Conservation (phyloP, 2,797 vertebrate genomes). For the Mus spretus region DNA sequence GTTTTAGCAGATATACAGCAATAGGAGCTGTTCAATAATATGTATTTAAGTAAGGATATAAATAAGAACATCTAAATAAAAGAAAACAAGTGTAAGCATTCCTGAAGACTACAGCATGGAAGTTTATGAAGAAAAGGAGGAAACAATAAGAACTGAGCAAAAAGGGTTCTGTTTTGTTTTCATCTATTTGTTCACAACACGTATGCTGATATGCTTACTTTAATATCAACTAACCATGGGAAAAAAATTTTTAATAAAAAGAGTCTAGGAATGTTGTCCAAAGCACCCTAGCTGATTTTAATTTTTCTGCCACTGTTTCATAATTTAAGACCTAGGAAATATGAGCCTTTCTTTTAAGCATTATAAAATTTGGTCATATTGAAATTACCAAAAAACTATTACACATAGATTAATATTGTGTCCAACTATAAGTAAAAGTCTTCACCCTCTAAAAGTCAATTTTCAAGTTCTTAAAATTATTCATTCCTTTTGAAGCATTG, state of each 20-base stretch:
- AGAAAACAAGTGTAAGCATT: neutral
- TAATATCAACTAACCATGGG: neutral
- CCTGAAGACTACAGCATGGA: neutral
- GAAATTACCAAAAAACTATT: conserved; percentile 58
- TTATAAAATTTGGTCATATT: conserved; percentile 53
- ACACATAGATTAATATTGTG: conserved; percentile 62
- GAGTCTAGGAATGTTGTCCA: neutral
- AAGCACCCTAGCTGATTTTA: conserved; percentile 1
- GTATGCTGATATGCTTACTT: neutral
- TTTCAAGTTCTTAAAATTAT: conserved; percentile 67
- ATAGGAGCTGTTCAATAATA: neutral
- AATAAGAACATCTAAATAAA: neutral
- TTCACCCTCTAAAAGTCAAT: conserved; percentile 67
- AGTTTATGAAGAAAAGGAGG: neutral
- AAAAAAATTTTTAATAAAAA: neutral
- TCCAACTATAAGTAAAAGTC: conserved; percentile 41
- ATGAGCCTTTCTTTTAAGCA: neutral
- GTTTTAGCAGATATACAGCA: neutral
- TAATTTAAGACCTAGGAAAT: conserved; percentile 7
- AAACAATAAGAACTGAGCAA: neutral
- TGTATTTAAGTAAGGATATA: neutral
- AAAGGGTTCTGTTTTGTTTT: neutral
- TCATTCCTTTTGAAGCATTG: conserved; percentile 47
- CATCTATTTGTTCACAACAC: neutral
- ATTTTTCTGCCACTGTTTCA: neutral